Evolutionary conservation across 1,140 invertebrate species (phyloP), one percentile per base, ranked within the genome.

Genomic region (Leptinotarsa defecta): DNA sequence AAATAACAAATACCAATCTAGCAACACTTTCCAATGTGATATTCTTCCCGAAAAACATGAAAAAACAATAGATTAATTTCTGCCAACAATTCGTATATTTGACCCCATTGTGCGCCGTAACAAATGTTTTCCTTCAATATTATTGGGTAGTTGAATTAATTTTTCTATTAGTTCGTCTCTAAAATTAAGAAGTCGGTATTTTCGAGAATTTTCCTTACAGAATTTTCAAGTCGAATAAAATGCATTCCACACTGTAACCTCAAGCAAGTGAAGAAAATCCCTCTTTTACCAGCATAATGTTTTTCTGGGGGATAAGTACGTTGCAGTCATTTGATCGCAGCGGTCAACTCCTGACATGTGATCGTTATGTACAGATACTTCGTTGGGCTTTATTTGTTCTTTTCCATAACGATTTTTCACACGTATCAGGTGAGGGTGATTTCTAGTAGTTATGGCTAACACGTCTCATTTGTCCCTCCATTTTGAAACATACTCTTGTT

Each of bases 381-480:
- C 80, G 43, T 63, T 43, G 13, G 83, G 83, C 61, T 82, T 84
- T 11, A 43, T 73, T 34, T 67, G 77, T 68, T 27, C 64, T 61
- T 64, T 63, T 13, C 79, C 77, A 77, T 68, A 70, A 75, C 69
- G 71, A 61, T 81, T 83, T 65, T 3, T 34, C 15, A 62, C 52
- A 13, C 20, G 43, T 48, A 75, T 75, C 22, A 75, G 4, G 19
- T 20, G 4, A n/a, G 74, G 74, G 24, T 81, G 77, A 71, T 75
- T 62, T 24, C 62, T 19, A 13, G 83, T 83, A 13, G 81, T 80
- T 67, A 85, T 77, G 20, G 22, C 22, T 20, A 74, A 48, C 2
- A 84, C 83, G 65, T 81, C 79, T 15, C 81, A 74, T 68, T 81
- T 83, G 71, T 86, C 83, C 49, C 77, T 79, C 83, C 84, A 85